These are phyloP conservation scores for Tridacna crocea DNA, from an alignment of 2,888 invertebrate genomes.

Conservation along the genomic window DNA sequence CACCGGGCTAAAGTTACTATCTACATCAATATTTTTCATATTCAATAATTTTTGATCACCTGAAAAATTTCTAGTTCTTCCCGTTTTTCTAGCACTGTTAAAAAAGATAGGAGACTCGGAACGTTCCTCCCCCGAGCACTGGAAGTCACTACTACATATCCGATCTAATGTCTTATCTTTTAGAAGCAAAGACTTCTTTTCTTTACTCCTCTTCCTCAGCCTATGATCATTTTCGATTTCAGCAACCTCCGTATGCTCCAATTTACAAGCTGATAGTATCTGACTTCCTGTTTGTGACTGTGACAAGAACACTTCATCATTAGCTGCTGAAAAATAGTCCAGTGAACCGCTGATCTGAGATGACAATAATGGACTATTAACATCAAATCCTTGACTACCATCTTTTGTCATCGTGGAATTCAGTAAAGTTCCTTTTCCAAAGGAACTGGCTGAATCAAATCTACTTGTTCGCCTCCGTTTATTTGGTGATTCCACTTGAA, in stretches of 20 bases:
- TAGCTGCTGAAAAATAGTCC: constrained; percentile 66
- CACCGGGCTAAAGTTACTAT: not conserved
- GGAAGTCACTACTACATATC: constrained; percentile 33
- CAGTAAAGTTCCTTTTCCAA: not conserved
- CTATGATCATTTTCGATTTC: not conserved
- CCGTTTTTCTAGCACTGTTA: constrained; percentile 22
- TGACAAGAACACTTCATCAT: constrained; percentile 69
- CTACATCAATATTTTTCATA: constrained; percentile 4
- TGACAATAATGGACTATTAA: constrained; percentile 45
- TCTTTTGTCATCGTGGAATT: not conserved
- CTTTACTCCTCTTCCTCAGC: not conserved
- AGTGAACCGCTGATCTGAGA: constrained; percentile 59
- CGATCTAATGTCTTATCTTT: constrained; percentile 34
- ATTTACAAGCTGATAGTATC: not conserved
- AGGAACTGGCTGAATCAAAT: not conserved
- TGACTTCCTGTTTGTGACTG: constrained; percentile 21
- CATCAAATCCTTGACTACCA: constrained; percentile 71
- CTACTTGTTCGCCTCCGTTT: constrained; percentile 40
- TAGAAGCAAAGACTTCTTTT: constrained; percentile 17
- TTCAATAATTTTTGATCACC: constrained; percentile 18
- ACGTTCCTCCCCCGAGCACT: constrained; percentile 31
- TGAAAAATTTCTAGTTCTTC: constrained; percentile 24
- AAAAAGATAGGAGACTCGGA: constrained; percentile 57
- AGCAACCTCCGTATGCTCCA: constrained; percentile 15
- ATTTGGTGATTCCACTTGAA: constrained; percentile 42